These are phyloP conservation scores for Leptinotarsa texana DNA, from an alignment of 1,140 invertebrate genomes.

Conservation along the genomic window DNA sequence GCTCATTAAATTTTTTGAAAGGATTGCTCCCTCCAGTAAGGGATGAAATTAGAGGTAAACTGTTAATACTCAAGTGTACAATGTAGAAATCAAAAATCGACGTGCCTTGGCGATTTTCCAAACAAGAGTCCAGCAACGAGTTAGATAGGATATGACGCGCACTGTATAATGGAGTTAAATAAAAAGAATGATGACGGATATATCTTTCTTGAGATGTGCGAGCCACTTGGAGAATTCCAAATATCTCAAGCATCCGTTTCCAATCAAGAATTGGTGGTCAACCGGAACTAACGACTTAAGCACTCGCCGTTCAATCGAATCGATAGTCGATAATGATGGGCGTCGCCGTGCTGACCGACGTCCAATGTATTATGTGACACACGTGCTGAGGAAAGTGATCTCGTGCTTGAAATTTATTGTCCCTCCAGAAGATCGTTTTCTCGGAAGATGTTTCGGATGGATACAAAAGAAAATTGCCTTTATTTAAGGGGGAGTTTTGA, in stretches of 20 bases:
- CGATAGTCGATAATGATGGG: constrained; percentile 26
- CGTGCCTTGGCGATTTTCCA: too few relatives aligned
- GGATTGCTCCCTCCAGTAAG: too few relatives aligned
- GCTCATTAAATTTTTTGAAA: too few relatives aligned
- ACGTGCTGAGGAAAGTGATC: constrained; percentile 26
- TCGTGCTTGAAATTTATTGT: constrained; percentile 25
- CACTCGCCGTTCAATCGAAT: constrained; percentile 16
- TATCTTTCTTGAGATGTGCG: too few relatives aligned
- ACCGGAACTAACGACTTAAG: constrained; percentile 26
- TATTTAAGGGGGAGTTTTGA: too few relatives aligned
- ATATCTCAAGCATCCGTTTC: constrained; percentile 23
- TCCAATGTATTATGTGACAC: constrained; percentile 13
- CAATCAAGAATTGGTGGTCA: constrained; percentile 28
- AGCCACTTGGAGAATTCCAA: neutral
- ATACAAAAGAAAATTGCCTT: neutral
- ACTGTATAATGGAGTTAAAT: too few relatives aligned
- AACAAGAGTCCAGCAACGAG: too few relatives aligned
- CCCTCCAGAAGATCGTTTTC: constrained; percentile 11
- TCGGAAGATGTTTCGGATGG: constrained; percentile 3
- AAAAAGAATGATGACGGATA: too few relatives aligned
- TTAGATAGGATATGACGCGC: too few relatives aligned
- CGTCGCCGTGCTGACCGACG: constrained; percentile 12
- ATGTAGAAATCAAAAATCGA: too few relatives aligned
- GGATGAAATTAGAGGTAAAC: too few relatives aligned
- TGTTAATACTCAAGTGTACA: too few relatives aligned